Base-by-base conservation (phyloP, 2,797 vertebrate species). In the Thripadectes ignobilis region DNA sequence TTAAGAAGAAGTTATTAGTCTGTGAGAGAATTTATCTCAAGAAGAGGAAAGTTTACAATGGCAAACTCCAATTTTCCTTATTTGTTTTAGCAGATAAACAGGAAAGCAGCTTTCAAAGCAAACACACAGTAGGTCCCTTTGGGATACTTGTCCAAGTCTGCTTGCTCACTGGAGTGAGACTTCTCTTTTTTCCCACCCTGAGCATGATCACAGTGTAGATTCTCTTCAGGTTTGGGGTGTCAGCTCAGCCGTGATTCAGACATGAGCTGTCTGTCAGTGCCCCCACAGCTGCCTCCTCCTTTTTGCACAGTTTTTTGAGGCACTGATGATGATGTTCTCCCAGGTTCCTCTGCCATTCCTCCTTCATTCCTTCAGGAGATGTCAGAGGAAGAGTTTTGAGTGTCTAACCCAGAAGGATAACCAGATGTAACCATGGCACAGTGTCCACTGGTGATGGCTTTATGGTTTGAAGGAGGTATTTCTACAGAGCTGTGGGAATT, bases 61-160 rank as follows among this genome's bases (percentile, higher is more conserved):
- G 79, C 36, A 46, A 43, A 63, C 66, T 84, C 52, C 76, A 39
- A 2, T 30, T 92, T 66, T 84, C 63, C 27, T 30, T 48, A 24
- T 90, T 92, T 91, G 29, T 76, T 93, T 87, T 57, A 71, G 61
- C 45, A 73, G 89, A 76, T 73, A 84, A 92, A 91, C 55, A 88
- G 83, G 46, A 92, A 73, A 88, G 51, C 17, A 22, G 20, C 54
- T 90, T 79, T 23, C 63, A 92, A 79, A 91, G 62, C 83, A 82
- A 63, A 76, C 15, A 34, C 32, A 30, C 3, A 2, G 36, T 15
- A 21, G 30, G 71, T 79, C 67, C 5, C 3, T 48, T 73, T 36
- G 61, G 77, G 52, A 16, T 57, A 4, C 6, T 30, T 51, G 38
- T 63, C 5, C 0, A 48, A 63, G 59, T 46, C 17, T 27, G 16